phyloP scores from a whole-genome alignment of 2,113 vertebrate species.

The Triplophysa siluroides region DNA sequence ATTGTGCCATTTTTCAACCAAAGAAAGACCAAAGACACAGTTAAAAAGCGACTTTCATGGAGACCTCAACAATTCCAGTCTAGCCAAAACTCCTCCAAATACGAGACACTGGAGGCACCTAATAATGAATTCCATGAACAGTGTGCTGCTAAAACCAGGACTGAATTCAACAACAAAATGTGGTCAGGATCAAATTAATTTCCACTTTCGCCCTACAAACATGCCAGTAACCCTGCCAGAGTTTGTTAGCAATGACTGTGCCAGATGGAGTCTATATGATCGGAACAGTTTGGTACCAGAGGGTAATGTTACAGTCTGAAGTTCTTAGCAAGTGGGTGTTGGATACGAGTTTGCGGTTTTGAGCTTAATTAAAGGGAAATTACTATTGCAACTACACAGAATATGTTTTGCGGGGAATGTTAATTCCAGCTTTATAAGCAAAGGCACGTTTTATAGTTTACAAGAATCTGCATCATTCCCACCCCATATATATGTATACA shows the following conservation, averaged over 20 bases:
- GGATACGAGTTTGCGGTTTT: slow-evolving; percentile 13
- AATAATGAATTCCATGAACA: slow-evolving; percentile 17
- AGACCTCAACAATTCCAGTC: slow-evolving; percentile 6
- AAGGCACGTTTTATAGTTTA: slow-evolving; percentile 23
- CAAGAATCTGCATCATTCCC: slow-evolving; percentile 51
- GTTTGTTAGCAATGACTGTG: slow-evolving; percentile 5
- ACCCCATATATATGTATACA: slow-evolving; percentile 13
- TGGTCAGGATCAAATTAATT: slow-evolving; percentile 46
- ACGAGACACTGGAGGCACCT: slow-evolving; percentile 12
- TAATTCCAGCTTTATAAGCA: slow-evolving; percentile 54
- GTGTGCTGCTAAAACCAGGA: slow-evolving; percentile 17
- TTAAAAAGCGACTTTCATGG: neutral
- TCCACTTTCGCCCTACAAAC: slow-evolving; percentile 37
- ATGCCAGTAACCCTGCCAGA: slow-evolving; percentile 40
- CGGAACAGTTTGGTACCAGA: slow-evolving; percentile 17
- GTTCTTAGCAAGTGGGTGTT: slow-evolving; percentile 11
- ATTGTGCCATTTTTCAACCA: neutral
- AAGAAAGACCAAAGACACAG: neutral
- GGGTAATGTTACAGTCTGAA: slow-evolving; percentile 19
- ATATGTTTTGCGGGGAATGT: slow-evolving; percentile 48
- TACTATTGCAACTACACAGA: slow-evolving; percentile 9
- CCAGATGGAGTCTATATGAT: slow-evolving; percentile 21
- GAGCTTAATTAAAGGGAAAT: slow-evolving; percentile 42
- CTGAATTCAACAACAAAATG: slow-evolving; percentile 41
- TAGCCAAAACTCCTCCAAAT: slow-evolving; percentile 8